phyloP scores from a whole-genome alignment of 1,140 invertebrate genomes.

The Sycobia sp. region DNA sequence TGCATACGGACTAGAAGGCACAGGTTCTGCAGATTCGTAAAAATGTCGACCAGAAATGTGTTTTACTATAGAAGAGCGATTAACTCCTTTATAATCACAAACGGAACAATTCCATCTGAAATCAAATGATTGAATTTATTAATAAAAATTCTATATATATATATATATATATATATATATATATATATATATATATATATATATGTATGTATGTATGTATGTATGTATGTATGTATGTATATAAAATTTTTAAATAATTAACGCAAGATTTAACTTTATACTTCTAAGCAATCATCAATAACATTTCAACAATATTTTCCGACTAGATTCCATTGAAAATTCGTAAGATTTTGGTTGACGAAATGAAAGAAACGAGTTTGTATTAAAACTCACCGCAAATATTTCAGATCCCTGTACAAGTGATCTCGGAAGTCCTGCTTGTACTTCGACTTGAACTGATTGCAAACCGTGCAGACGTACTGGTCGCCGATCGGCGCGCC shows the following conservation, averaged over 20 bases:
- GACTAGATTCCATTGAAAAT: too few species aligned
- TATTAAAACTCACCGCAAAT: constrained; percentile 53
- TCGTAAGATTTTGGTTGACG: too few species aligned
- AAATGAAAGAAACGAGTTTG: too few species aligned
- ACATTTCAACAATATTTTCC: background rate
- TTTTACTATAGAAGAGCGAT: constrained; percentile 44
- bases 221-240: too few species aligned
- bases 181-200: too few species aligned
- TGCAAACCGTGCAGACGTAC: constrained; percentile 64
- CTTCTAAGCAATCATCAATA: too few species aligned
- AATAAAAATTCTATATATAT: too few species aligned
- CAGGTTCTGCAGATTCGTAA: constrained; percentile 36
- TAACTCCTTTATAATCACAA: constrained; percentile 52
- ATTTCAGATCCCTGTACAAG: constrained; percentile 64
- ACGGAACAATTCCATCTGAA: constrained; percentile 49
- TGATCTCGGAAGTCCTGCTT: constrained; percentile 64
- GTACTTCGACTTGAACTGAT: constrained; percentile 59
- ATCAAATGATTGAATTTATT: constrained; percentile 19
- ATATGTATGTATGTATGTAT: too few species aligned
- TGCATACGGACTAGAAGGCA: constrained; percentile 44
- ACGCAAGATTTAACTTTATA: too few species aligned
- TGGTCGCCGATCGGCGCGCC: constrained; percentile 53
- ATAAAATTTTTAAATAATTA: too few species aligned
- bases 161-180: too few species aligned
- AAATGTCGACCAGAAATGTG: constrained; percentile 50